A percentile compares a stretch with the other conserved stretches of the same genome.
Evolutionary conservation across 92 coral and sea anemone species (phyloP).

Genomic region (Desmophyllum pertusum): DNA sequence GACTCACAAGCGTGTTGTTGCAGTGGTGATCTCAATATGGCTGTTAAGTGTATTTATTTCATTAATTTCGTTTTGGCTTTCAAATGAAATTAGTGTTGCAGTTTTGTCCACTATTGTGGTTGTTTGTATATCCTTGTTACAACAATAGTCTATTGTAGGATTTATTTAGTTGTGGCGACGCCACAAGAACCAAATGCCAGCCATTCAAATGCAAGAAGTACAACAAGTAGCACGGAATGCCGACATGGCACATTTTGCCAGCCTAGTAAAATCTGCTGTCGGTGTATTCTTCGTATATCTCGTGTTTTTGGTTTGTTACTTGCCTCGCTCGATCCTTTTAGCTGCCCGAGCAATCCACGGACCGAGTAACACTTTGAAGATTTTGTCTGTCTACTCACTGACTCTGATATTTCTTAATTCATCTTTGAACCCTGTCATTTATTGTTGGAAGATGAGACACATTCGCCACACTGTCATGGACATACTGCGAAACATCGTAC

Average conservation of each 20-base stretch:
- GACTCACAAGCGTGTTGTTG: conserved; percentile 13
- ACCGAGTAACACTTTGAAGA: not conserved
- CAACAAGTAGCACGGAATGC: not conserved
- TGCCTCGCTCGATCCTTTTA: not conserved
- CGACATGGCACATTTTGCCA: not conserved
- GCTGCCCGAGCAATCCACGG: not conserved
- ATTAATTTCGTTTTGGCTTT: not conserved
- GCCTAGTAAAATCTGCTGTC: not conserved
- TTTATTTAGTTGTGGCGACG: not conserved
- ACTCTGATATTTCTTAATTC: not conserved
- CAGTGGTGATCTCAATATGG: conserved; percentile 18
- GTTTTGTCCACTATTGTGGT: not conserved
- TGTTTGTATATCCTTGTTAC: not conserved
- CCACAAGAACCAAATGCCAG: not conserved
- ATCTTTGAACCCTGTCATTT: conserved; percentile 8
- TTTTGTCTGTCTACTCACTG: not conserved
- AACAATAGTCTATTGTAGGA: not conserved
- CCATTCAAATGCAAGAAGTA: not conserved
- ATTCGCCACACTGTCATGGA: not conserved
- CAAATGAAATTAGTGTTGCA: not conserved
- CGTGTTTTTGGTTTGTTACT: conserved; percentile 1
- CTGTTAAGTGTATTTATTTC: not conserved
- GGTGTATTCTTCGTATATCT: conserved; percentile 11
- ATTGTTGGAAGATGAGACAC: not conserved
- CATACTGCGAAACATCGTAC: not conserved